phyloP scores from a whole-genome alignment of 2,888 invertebrate genomes.

The Morpho achilles region DNA sequence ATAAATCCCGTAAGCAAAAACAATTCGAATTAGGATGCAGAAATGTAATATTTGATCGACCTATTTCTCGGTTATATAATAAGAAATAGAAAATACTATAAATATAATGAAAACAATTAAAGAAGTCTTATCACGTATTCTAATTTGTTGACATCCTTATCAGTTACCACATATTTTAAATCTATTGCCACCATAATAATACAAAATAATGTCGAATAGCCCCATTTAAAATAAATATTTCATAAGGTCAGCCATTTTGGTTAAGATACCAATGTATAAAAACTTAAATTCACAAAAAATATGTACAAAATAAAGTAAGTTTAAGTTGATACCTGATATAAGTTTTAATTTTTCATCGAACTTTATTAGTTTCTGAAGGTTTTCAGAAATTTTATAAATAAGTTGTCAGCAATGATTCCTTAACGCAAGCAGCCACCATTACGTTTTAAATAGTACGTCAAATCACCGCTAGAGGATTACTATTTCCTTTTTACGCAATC shows the following conservation, averaged over 20 bases:
- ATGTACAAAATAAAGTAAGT: slow-evolving; percentile 1
- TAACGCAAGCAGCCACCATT: slow-evolving; percentile 69
- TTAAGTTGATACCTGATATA: slow-evolving; percentile 40
- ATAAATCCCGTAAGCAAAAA: too few species aligned
- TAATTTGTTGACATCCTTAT: slow-evolving; percentile 39
- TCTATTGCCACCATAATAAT: slow-evolving; percentile 42
- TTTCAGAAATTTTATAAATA: slow-evolving; percentile 54
- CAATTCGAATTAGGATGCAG: too few species aligned
- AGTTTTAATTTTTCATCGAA: slow-evolving; percentile 30
- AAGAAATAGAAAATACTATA: too few species aligned
- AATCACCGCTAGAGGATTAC: slow-evolving; percentile 13
- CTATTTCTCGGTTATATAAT: too few species aligned
- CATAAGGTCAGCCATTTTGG: slow-evolving; percentile 29
- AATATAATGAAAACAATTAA: too few species aligned
- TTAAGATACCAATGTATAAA: background rate
- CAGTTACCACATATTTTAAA: slow-evolving; percentile 35
- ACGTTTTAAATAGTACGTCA: slow-evolving; percentile 39
- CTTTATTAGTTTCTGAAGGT: slow-evolving; percentile 56
- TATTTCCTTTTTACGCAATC: slow-evolving; percentile 7
- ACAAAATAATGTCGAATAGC: background rate
- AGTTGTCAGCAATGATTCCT: slow-evolving; percentile 74
- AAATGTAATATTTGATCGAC: too few species aligned
- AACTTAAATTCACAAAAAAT: slow-evolving; percentile 2
- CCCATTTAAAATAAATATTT: slow-evolving; percentile 3
- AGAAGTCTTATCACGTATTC: slow-evolving; percentile 3